Conservation (phyloP, 2,888 invertebrate genomes). For the Phaonia tiefii region DNA sequence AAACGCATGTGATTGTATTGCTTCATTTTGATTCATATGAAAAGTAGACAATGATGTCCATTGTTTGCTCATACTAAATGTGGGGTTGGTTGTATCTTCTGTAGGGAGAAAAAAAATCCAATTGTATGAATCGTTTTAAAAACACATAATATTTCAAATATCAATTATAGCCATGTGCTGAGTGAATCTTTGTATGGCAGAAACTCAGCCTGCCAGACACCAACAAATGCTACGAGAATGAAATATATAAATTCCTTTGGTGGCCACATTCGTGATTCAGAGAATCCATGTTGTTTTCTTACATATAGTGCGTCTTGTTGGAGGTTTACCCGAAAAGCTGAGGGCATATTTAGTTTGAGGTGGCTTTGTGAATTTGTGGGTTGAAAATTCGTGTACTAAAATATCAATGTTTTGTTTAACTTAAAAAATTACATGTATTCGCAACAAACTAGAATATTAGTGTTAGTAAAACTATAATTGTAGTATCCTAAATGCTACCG, state of each 20-base stretch:
- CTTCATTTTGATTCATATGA: slow-evolving; percentile 19
- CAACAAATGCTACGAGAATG: neutral
- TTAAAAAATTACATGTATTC: no score
- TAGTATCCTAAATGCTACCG: no score
- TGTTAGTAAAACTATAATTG: no score
- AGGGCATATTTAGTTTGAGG: no score
- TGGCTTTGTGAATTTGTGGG: no score
- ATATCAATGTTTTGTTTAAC: no score
- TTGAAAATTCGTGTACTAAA: no score
- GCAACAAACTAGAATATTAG: no score
- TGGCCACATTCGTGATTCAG: slow-evolving; percentile 13
- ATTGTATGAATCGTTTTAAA: slow-evolving; percentile 74
- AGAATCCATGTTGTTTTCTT: slow-evolving; percentile 17
- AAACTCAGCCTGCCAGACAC: slow-evolving; percentile 11
- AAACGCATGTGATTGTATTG: neutral
- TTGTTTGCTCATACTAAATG: slow-evolving; percentile 3
- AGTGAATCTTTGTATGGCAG: slow-evolving; percentile 67
- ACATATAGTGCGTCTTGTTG: neutral
- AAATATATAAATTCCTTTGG: neutral
- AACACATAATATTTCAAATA: slow-evolving; percentile 79
- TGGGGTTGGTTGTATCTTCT: neutral
- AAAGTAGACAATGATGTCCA: slow-evolving; percentile 18
- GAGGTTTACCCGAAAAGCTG: no score
- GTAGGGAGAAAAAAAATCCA: neutral
- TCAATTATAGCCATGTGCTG: slow-evolving; percentile 78